Conservation (phyloP, 2,797 vertebrate genomes). For the Netta rufina region DNA sequence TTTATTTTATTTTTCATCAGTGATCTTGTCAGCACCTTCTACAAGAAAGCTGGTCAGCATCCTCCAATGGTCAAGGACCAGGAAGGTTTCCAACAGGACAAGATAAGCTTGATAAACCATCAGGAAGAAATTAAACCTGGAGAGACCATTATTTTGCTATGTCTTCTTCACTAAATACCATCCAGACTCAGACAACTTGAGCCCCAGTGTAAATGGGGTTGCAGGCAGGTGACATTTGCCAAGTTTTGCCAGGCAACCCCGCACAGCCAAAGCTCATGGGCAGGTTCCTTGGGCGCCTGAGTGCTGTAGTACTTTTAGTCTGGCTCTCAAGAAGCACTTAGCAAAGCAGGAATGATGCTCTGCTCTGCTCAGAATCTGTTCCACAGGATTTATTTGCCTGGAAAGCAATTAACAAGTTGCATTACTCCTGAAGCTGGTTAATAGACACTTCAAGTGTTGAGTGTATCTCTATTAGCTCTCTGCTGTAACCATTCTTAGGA, state of each 20-base stretch:
- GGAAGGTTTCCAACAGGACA: not conserved
- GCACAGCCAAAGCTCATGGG: not conserved
- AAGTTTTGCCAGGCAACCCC: not conserved
- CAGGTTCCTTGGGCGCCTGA: constrained; percentile 18
- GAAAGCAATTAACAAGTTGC: not conserved
- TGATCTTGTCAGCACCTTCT: not conserved
- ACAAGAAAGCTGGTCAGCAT: not conserved
- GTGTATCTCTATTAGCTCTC: not conserved
- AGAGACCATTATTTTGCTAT: not conserved
- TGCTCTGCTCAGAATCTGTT: constrained; percentile 11
- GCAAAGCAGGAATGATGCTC: not conserved
- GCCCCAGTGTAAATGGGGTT: not conserved
- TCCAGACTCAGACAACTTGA: not conserved
- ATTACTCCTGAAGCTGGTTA: not conserved
- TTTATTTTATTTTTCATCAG: not conserved
- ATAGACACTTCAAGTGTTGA: not conserved
- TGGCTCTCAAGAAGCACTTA: not conserved
- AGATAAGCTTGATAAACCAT: not conserved
- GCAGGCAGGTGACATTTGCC: not conserved
- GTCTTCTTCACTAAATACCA: not conserved
- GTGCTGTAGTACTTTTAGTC: not conserved
- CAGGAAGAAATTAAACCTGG: not conserved
- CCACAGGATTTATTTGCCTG: not conserved
- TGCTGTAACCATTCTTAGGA: not conserved
- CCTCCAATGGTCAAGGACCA: not conserved